Evolutionary conservation across 2,113 vertebrate genomes (phyloP).

Genomic region (Eupsittula cactorum): DNA sequence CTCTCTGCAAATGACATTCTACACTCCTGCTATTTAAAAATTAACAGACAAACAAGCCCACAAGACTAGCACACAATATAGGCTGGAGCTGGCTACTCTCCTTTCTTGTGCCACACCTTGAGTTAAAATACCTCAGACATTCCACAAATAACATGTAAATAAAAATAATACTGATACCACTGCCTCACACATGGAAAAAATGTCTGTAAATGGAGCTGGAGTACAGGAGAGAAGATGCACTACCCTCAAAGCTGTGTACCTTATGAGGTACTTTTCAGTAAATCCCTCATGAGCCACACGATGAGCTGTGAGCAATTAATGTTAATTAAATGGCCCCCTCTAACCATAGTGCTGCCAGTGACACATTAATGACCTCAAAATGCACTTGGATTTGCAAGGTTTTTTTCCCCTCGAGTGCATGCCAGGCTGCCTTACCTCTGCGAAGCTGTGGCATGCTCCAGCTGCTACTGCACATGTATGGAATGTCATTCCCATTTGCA

Average conservation of each 20-base stretch:
- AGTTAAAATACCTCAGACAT: slow-evolving; percentile 6
- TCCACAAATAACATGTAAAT: slow-evolving; percentile 37
- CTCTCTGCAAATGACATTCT: slow-evolving; percentile 42
- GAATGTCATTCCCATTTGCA: slow-evolving; percentile 2
- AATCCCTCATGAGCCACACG: slow-evolving; percentile 47
- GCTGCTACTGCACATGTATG: not conserved
- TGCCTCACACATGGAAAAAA: not conserved
- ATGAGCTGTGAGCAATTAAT: slow-evolving; percentile 58
- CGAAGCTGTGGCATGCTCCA: slow-evolving; percentile 42
- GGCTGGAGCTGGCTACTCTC: not conserved
- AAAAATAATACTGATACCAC: not conserved
- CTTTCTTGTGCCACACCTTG: not conserved
- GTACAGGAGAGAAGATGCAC: not conserved
- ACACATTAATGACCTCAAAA: slow-evolving; percentile 61
- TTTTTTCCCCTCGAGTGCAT: not conserved
- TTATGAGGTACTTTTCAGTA: slow-evolving; percentile 55
- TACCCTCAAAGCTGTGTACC: slow-evolving; percentile 38
- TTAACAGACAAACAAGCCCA: not conserved
- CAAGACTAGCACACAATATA: not conserved
- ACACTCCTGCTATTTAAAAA: not conserved
- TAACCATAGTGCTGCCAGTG: slow-evolving; percentile 18
- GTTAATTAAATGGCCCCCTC: slow-evolving; percentile 66
- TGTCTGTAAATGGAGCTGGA: not conserved
- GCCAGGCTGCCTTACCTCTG: not conserved
- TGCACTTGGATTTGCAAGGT: slow-evolving; percentile 5